Evolutionary conservation across 2,888 invertebrate species (phyloP), one percentile per base, ranked within the genome.

Genomic region (Mechanitis messenoides): DNA sequence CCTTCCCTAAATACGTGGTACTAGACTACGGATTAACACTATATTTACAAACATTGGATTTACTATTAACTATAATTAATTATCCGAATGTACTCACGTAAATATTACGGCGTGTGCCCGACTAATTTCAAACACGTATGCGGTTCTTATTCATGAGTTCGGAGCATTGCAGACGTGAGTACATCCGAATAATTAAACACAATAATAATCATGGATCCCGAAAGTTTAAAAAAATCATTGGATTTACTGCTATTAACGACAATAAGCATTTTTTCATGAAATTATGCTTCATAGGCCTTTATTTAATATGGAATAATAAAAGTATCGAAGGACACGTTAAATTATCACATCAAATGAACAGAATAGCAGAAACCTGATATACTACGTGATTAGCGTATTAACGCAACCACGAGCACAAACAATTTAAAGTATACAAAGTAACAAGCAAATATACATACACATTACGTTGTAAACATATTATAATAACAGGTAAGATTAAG

Each of bases 1-100:
- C 84, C 76, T 82, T 81, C 76, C 77, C 76, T 78, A 79, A 77
- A 76, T 70, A 71, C 68, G 70, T 69, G 56, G 54, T 60, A 45
- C 50, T 63, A 61, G 53, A 9, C 6, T 35, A 6, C 35, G 56
- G 55, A 42, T 12, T 56, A 38, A 54, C 42, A 55, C 55, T 58
- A 58, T 55, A 58, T 54, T 28, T 55, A 55, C 53, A 58, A 50
- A 56, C 56, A 47, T 35, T 42, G 55, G 7, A 3, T 20, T 20
- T 20, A 20, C 20, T 20, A 20, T 20, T 20, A 20, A 20, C 20
- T 20, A 20, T 20, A 20, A 20, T 20, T 20, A 20, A 20, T 20
- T 20, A 20, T 20, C 20, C 20, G 20, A 20, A 20, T 20, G 20
- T 20, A 20, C 20, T 20, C 20, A 20, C 20, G 1, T 20, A 20